Evolutionary conservation across 2,113 vertebrate species (phyloP).

Genomic region (Pseudorasbora parva): DNA sequence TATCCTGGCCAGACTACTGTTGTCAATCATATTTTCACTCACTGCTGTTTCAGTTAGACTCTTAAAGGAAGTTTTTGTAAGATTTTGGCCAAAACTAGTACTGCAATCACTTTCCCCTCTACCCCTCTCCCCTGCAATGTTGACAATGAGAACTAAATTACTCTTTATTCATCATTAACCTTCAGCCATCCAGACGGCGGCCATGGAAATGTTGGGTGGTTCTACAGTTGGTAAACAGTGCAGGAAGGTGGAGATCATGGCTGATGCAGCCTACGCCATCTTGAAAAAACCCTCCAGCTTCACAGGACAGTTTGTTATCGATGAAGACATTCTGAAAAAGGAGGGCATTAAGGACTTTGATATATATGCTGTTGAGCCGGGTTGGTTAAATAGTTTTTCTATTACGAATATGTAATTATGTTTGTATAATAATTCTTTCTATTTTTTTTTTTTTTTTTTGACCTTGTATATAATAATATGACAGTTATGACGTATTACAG

Average conservation of each 20-base stretch:
- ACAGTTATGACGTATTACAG: background rate
- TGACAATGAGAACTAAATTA: background rate
- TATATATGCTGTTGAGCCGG: slow-evolving; percentile 88
- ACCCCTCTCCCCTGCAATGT: too few relatives aligned
- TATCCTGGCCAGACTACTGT: too few relatives aligned
- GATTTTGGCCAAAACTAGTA: too few relatives aligned
- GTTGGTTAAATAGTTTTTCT: slow-evolving; percentile 68
- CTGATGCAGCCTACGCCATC: slow-evolving; percentile 93
- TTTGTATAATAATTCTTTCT: background rate
- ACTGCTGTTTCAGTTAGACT: too few relatives aligned
- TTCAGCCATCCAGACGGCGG: slow-evolving; percentile 91
- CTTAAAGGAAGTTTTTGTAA: too few relatives aligned
- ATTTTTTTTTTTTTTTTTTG: background rate
- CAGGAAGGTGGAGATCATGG: slow-evolving; percentile 90
- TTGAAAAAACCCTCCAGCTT: slow-evolving; percentile 83
- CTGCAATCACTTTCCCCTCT: too few relatives aligned
- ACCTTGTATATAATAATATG: background rate
- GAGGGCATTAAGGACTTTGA: slow-evolving; percentile 89
- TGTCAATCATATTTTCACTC: too few relatives aligned
- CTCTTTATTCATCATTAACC: background rate
- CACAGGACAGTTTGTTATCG: slow-evolving; percentile 92
- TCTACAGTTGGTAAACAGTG: slow-evolving; percentile 85
- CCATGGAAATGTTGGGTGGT: slow-evolving; percentile 94
- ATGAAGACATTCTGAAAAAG: slow-evolving; percentile 86
- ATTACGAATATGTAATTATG: too few relatives aligned